A percentile compares a stretch with the other conserved stretches of the same genome.
These are phyloP conservation scores for Pseudomyrmex pallidus DNA, from an alignment of 1,140 invertebrate species.

Conservation along the genomic window DNA sequence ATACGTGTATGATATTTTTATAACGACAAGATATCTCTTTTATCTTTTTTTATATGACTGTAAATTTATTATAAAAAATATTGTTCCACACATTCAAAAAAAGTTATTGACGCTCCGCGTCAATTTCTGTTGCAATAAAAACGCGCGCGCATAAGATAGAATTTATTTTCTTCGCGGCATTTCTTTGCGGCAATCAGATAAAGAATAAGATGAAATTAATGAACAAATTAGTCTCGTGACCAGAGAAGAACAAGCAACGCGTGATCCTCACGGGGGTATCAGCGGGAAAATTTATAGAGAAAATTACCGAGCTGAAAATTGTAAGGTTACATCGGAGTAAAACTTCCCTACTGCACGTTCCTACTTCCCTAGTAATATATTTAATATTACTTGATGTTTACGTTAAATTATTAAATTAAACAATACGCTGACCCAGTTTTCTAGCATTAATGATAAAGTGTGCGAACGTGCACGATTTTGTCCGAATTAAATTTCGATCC, in stretches of 20 bases:
- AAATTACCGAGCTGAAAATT: conserved; percentile 69
- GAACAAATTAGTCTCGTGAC: background rate
- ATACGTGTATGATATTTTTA: too few relatives aligned
- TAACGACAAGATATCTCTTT: too few relatives aligned
- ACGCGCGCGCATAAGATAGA: background rate
- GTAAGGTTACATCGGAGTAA: conserved; percentile 72
- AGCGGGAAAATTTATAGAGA: conserved; percentile 60
- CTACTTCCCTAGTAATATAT: conserved; percentile 72
- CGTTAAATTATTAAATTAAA: conserved; percentile 75
- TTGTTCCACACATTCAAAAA: conserved; percentile 3
- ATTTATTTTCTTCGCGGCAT: conserved; percentile 8
- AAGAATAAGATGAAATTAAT: conserved; percentile 3
- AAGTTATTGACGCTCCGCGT: background rate
- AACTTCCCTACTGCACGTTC: conserved; percentile 58
- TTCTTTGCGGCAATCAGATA: conserved; percentile 10
- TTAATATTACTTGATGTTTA: conserved; percentile 74
- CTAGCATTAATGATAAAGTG: conserved; percentile 42
- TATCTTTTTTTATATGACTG: too few relatives aligned
- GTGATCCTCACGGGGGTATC: conserved; percentile 18
- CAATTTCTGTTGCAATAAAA: background rate
- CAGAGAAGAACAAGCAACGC: background rate
- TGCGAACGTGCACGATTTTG: background rate
- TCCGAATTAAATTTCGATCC: conserved; percentile 48
- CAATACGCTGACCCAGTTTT: conserved; percentile 63
- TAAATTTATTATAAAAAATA: background rate